Percentiles rank a stretch among this genome's conserved stretches.
Evolutionary conservation across 2,888 invertebrate species (phyloP).

Genomic region (Platypus cylindrus): DNA sequence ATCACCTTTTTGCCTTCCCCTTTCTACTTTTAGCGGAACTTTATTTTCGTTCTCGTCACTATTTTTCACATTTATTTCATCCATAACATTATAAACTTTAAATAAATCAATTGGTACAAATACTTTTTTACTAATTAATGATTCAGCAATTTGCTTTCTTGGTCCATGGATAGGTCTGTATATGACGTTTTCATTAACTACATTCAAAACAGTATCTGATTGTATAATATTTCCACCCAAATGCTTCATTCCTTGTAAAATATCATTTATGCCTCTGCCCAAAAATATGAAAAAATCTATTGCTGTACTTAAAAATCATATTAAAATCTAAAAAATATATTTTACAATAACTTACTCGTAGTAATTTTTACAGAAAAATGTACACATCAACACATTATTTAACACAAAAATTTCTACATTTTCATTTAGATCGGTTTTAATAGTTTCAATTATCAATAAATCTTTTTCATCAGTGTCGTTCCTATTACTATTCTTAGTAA

Average conservation of each 20-base stretch:
- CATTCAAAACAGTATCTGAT: slow-evolving; percentile 58
- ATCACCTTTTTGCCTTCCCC: no score
- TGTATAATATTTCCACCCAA: slow-evolving; percentile 45
- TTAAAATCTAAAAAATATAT: slow-evolving; percentile 1
- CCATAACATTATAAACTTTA: slow-evolving; percentile 48
- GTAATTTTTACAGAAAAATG: slow-evolving; percentile 69
- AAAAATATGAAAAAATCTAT: slow-evolving; percentile 3
- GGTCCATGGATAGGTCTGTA: slow-evolving; percentile 38
- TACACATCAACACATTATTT: slow-evolving; percentile 61
- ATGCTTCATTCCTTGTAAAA: slow-evolving; percentile 31
- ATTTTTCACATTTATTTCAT: no score
- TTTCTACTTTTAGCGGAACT: no score
- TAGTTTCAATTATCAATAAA: slow-evolving; percentile 40
- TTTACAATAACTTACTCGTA: slow-evolving; percentile 55
- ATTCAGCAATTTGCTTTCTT: slow-evolving; percentile 35
- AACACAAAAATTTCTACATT: slow-evolving; percentile 58
- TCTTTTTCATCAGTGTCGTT: no score
- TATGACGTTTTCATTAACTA: slow-evolving; percentile 47
- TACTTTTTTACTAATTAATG: slow-evolving; percentile 49
- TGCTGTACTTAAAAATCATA: background rate
- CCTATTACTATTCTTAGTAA: no score
- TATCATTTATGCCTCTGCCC: slow-evolving; percentile 42
- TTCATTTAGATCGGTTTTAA: slow-evolving; percentile 46
- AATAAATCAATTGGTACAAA: slow-evolving; percentile 57
- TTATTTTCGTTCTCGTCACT: no score